Evolutionary conservation across 2,888 invertebrate genomes (phyloP).

Genomic region (Agonopterix subpropinquella): DNA sequence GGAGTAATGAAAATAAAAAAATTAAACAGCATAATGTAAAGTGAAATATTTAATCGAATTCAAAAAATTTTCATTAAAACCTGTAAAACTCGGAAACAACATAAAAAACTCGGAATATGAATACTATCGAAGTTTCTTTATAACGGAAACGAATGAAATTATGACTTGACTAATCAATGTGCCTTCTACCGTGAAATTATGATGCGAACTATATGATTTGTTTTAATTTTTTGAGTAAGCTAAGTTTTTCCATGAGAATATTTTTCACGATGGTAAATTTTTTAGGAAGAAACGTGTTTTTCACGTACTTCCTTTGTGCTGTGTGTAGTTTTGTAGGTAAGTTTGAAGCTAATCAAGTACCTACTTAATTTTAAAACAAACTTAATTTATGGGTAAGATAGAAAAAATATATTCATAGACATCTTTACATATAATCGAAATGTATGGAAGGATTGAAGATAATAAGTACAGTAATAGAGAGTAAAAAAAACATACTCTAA

Average conservation of each 20-base stretch:
- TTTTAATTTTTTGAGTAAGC: slow-evolving; percentile 7
- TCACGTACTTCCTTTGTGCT: slow-evolving; percentile 5
- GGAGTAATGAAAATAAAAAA: too few species aligned
- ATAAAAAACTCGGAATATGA: slow-evolving; percentile 11
- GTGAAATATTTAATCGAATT: too few species aligned
- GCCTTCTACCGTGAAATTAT: slow-evolving; percentile 26
- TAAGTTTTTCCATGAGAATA: slow-evolving; percentile 13
- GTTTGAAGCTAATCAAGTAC: not conserved
- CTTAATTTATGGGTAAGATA: too few species aligned
- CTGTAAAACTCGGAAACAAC: slow-evolving; percentile 5
- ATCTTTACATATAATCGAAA: too few species aligned
- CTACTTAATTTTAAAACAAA: too few species aligned
- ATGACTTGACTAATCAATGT: slow-evolving; percentile 9
- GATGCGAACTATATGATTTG: slow-evolving; percentile 10
- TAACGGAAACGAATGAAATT: slow-evolving; percentile 5
- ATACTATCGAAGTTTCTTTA: slow-evolving; percentile 4
- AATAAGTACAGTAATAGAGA: too few species aligned
- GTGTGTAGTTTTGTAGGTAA: slow-evolving; percentile 6
- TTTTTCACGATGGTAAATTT: slow-evolving; percentile 15
- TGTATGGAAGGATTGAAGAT: too few species aligned
- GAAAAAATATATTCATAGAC: too few species aligned
- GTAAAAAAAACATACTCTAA: too few species aligned
- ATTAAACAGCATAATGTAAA: too few species aligned
- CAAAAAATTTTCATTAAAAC: not conserved
- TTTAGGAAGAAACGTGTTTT: slow-evolving; percentile 13